Evolutionary conservation across 2,888 invertebrate species (phyloP).

Genomic region (Octodonta nipae): DNA sequence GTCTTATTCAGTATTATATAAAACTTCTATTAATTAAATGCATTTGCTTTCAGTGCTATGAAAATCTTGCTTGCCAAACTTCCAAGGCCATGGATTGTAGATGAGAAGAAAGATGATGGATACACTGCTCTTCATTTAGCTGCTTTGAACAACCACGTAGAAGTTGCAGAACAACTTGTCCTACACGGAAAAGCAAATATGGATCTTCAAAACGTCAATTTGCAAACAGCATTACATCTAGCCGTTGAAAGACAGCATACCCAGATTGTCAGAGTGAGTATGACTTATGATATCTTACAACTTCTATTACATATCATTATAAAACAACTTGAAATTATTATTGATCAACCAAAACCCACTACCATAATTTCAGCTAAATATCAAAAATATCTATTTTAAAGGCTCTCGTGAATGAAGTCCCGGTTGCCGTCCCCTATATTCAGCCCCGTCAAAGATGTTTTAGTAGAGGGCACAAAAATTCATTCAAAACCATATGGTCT

Average conservation of each 20-base stretch:
- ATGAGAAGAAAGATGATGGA: constrained; percentile 97
- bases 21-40: too few species aligned
- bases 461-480: too few species aligned
- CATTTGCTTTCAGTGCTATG: constrained; percentile 86
- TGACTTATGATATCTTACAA: constrained; percentile 2
- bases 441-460: too few species aligned
- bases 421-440: too few species aligned
- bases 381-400: too few species aligned
- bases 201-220: constrained; percentile 90
- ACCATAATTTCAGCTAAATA: too few species aligned
- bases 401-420: too few species aligned
- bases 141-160: constrained; percentile 91
- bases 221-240: constrained; percentile 83
- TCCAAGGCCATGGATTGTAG: constrained; percentile 91
- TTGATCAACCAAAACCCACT: too few species aligned
- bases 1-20: too few species aligned
- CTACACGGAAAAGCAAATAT: constrained; percentile 82
- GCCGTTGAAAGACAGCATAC: constrained; percentile 95
- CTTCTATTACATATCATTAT: too few species aligned
- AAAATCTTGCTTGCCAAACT: constrained; percentile 83
- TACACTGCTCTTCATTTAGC: constrained; percentile 93
- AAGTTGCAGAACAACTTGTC: constrained; percentile 83
- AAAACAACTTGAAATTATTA: too few species aligned
- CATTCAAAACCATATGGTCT: too few species aligned
- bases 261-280: constrained; percentile 78